phyloP scores from a whole-genome alignment of 2,113 vertebrate species.

The Pungitius pungitius region DNA sequence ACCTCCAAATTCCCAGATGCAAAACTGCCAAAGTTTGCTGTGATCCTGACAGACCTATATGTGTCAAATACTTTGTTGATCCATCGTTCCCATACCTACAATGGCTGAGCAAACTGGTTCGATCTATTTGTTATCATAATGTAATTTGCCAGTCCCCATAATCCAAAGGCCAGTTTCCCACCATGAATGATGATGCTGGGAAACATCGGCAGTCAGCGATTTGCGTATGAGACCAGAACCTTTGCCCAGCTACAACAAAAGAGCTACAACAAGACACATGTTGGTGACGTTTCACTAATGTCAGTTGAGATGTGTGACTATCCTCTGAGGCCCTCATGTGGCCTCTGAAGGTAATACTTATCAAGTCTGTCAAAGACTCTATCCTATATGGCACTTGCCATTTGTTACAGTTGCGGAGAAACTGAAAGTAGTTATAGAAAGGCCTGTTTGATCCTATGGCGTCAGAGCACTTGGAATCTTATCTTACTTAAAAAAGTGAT shows the following conservation, averaged over 20 bases:
- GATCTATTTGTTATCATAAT: slow-evolving; percentile 48
- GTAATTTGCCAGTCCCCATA: slow-evolving; percentile 51
- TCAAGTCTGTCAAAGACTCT: not conserved
- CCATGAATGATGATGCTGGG: slow-evolving; percentile 26
- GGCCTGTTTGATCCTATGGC: not conserved
- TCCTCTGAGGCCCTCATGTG: slow-evolving; percentile 64
- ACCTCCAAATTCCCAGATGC: not conserved
- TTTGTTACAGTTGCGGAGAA: no score
- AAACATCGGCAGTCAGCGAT: slow-evolving; percentile 13
- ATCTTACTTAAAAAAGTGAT: not conserved
- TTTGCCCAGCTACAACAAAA: slow-evolving; percentile 10
- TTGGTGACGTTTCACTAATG: no score
- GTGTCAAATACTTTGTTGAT: slow-evolving; percentile 3
- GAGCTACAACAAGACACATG: no score
- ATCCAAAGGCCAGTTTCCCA: slow-evolving; percentile 28
- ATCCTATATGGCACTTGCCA: no score
- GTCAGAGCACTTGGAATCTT: not conserved
- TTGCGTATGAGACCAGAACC: slow-evolving; percentile 33
- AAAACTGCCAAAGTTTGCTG: not conserved
- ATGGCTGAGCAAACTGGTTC: slow-evolving; percentile 11
- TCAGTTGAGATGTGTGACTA: not conserved
- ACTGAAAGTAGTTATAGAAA: not conserved
- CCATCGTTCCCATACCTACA: not conserved
- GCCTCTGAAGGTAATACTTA: slow-evolving; percentile 11
- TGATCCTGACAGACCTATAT: not conserved